phyloP scores from a whole-genome alignment of 2,888 invertebrate genomes.

The Eumacrocentrus americanus region DNA sequence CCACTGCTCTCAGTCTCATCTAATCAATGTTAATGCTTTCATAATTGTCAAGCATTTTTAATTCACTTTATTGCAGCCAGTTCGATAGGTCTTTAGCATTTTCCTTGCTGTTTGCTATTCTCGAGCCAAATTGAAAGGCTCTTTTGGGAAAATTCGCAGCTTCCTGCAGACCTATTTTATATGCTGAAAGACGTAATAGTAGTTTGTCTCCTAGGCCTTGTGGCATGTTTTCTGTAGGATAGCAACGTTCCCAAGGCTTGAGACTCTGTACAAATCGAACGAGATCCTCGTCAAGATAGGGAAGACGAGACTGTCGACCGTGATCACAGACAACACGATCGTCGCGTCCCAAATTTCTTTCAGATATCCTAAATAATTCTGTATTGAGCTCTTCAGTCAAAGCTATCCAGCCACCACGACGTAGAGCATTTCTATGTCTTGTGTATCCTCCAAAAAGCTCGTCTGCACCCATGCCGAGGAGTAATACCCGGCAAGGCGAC shows the following conservation, averaged over 20 bases:
- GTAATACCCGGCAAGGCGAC: conserved; percentile 74
- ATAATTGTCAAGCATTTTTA: neutral
- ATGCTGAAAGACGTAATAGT: conserved; percentile 77
- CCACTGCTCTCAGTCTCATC: no score
- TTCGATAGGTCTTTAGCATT: conserved; percentile 80
- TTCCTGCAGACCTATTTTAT: conserved; percentile 69
- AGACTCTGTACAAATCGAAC: conserved; percentile 70
- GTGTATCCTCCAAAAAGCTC: conserved; percentile 96
- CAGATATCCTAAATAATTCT: conserved; percentile 86
- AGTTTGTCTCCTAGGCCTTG: conserved; percentile 93
- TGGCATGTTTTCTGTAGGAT: conserved; percentile 66
- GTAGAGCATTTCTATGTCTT: conserved; percentile 79
- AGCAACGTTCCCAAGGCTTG: conserved; percentile 73
- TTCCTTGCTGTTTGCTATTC: conserved; percentile 90
- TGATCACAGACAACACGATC: conserved; percentile 92
- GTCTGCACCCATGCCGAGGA: conserved; percentile 95
- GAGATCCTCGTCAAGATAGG: conserved; percentile 77
- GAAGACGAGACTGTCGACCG: conserved; percentile 82
- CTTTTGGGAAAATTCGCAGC: conserved; percentile 81
- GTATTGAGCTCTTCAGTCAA: conserved; percentile 66
- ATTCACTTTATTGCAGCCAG: conserved; percentile 37
- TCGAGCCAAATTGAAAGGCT: conserved; percentile 96
- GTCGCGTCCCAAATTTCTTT: conserved; percentile 92
- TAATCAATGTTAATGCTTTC: neutral
- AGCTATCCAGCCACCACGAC: conserved; percentile 64